Base-by-base conservation (phyloP, 2,113 vertebrate genomes). In the Oryzias javanicus region DNA sequence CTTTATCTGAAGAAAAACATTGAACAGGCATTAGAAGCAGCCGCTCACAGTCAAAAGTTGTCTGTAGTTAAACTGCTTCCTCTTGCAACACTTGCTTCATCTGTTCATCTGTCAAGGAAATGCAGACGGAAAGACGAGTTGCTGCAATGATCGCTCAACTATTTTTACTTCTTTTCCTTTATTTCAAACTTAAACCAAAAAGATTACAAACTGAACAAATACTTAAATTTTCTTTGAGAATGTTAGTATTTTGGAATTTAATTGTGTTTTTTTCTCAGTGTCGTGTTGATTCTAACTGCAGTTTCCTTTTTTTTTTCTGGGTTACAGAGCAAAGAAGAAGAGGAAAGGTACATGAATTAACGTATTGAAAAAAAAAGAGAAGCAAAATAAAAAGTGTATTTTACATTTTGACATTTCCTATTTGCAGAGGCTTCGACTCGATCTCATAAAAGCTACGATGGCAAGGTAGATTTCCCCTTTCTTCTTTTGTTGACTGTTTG, bases 81-180 rank as follows among this genome's bases (percentile, higher is more conserved):
- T 83, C 82, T 83, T 77, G 67, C 72, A 55, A 5, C 64, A 60
- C 14, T 45, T 2, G 0, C 0, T 27, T 46, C 14, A 52, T 63
- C 46, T 19, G 48, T 59, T 58, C 8, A 67, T 42, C 61, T 72
- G 55, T 76, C 57, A 74, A 78, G 72, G 74, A 78, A 82, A 80
- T 16, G 17, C 60, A 55, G 27, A 18, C 40, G 64, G 45, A 46
- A 16, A 63, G 4, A n/a, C 42, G 44, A 50, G 47, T 45, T 25
- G 42, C 2, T 48, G 12, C 19, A 42, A 14, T 60, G 25, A 16
- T 41, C 5, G n/a, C 3, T 49, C 60, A 29, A 35, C 10, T 35
- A 10, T 8, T 12, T 12, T 35, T 8, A 1, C 29, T 35, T 35
- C 3, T 35, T 35, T 35, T 10, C 12, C 12, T 10, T 35, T 35